phyloP scores from a whole-genome alignment of 1,140 invertebrate genomes.

The Drosophila kohkoa region DNA sequence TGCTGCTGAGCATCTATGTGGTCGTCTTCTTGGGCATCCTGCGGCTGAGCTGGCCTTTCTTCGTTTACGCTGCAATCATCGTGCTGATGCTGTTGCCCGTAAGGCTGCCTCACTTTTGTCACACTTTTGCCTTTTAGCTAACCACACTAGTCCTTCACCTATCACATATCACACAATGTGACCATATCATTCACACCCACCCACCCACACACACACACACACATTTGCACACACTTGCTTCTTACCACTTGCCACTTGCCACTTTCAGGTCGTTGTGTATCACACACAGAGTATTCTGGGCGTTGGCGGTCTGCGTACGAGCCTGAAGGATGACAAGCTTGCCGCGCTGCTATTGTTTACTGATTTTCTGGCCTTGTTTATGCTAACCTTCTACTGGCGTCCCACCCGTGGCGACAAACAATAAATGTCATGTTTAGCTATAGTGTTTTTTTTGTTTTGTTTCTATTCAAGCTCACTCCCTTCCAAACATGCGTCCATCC shows the following conservation, averaged over 20 bases:
- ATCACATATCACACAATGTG: constrained; percentile 15
- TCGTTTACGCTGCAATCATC: constrained; percentile 33
- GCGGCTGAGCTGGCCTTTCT: constrained; percentile 21
- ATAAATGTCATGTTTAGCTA: constrained; percentile 47
- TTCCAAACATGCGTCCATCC: constrained; percentile 49
- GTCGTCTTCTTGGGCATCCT: constrained; percentile 27
- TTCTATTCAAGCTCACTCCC: constrained; percentile 34
- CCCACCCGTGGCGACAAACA: constrained; percentile 37
- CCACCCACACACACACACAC: background rate
- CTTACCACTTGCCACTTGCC: constrained; percentile 52
- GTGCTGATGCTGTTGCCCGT: constrained; percentile 47
- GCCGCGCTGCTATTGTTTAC: constrained; percentile 63
- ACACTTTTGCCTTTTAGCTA: constrained; percentile 20
- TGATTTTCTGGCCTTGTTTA: constrained; percentile 62
- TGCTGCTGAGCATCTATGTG: constrained; percentile 48
- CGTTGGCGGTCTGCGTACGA: constrained; percentile 17
- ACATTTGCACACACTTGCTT: background rate
- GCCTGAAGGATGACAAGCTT: constrained; percentile 53
- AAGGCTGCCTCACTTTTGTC: constrained; percentile 38
- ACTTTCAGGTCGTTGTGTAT: constrained; percentile 69
- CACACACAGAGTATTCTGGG: constrained; percentile 66
- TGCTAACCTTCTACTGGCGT: constrained; percentile 60
- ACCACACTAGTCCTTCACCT: constrained; percentile 13
- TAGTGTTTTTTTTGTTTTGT: background rate
- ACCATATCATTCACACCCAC: background rate